Percentiles rank a stretch among this genome's conserved stretches.
phyloP scores from a whole-genome alignment of 2,888 invertebrate species.

The Nesidiocoris tenuis region DNA sequence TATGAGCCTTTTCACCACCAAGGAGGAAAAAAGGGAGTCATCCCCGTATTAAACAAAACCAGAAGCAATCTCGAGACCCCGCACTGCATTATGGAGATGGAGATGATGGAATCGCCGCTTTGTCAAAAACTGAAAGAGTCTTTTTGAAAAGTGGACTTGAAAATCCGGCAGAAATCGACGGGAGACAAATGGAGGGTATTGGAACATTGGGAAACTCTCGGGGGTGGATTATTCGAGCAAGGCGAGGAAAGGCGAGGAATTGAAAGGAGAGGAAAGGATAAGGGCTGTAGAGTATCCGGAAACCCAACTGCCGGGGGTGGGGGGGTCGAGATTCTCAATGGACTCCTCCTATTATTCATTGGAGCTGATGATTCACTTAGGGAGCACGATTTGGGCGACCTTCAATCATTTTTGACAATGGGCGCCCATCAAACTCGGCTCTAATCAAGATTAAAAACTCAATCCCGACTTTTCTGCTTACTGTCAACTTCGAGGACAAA shows the following conservation, averaged over 20 bases:
- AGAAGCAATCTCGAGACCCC: slow-evolving; percentile 8
- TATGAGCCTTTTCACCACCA: neutral
- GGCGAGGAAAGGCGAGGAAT: neutral
- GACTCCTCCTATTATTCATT: slow-evolving; percentile 32
- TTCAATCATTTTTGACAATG: slow-evolving; percentile 22
- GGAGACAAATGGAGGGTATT: slow-evolving; percentile 42
- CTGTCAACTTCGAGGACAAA: no score
- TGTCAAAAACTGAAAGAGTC: neutral
- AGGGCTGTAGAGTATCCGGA: neutral
- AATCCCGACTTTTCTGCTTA: no score
- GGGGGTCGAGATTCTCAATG: no score
- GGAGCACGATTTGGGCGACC: neutral
- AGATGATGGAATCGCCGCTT: slow-evolving; percentile 4
- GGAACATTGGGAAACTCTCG: slow-evolving; percentile 24
- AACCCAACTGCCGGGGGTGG: no score
- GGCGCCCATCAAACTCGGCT: slow-evolving; percentile 24
- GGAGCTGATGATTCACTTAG: slow-evolving; percentile 37
- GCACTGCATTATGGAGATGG: slow-evolving; percentile 23
- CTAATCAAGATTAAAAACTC: slow-evolving; percentile 38
- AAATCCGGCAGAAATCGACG: slow-evolving; percentile 35
- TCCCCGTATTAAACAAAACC: slow-evolving; percentile 4
- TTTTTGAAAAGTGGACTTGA: slow-evolving; percentile 29
- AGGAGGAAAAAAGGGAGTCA: slow-evolving; percentile 8
- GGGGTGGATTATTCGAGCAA: neutral
- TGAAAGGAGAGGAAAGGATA: neutral